A percentile compares a stretch with the other conserved stretches of the same genome.
phyloP scores from a whole-genome alignment of 2,113 vertebrate genomes.

The Climacteris rufus region DNA sequence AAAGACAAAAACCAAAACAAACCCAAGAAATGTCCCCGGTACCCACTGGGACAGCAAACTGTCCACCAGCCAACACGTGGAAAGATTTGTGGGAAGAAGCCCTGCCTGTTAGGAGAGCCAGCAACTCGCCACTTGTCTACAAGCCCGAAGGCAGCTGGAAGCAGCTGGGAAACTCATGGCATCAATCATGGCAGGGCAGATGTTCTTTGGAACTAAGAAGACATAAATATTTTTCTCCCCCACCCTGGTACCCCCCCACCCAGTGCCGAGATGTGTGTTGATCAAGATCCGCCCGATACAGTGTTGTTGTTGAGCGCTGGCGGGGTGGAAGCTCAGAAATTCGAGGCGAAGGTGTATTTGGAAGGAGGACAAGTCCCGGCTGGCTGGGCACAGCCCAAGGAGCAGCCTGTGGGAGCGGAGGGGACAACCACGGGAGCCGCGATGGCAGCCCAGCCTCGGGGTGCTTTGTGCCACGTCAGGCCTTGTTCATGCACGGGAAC shows the following conservation, averaged over 20 bases:
- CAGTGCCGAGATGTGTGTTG: background rate
- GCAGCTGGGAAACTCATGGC: background rate
- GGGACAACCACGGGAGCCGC: background rate
- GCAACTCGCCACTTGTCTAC: background rate
- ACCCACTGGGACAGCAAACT: background rate
- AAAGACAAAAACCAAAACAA: background rate
- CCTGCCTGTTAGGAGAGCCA: background rate
- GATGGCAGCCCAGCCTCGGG: background rate
- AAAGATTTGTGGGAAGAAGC: background rate
- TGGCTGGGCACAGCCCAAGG: background rate
- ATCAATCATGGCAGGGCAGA: background rate
- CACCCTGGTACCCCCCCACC: background rate
- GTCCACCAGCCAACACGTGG: background rate
- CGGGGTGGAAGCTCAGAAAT: background rate
- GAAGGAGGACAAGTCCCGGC: slow-evolving; percentile 1
- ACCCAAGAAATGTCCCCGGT: background rate
- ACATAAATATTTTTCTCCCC: slow-evolving; percentile 39
- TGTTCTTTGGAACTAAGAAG: slow-evolving; percentile 11
- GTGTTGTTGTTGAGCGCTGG: background rate
- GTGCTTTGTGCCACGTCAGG: background rate
- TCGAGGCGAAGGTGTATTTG: background rate
- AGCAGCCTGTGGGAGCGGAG: background rate
- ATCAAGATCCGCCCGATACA: background rate
- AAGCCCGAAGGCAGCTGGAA: background rate
- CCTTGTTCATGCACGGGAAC: rapidly evolving